Evolutionary conservation across 1,140 invertebrate genomes (phyloP), one percentile per base, ranked within the genome.

Genomic region (Aphaenogaster floridana): DNA sequence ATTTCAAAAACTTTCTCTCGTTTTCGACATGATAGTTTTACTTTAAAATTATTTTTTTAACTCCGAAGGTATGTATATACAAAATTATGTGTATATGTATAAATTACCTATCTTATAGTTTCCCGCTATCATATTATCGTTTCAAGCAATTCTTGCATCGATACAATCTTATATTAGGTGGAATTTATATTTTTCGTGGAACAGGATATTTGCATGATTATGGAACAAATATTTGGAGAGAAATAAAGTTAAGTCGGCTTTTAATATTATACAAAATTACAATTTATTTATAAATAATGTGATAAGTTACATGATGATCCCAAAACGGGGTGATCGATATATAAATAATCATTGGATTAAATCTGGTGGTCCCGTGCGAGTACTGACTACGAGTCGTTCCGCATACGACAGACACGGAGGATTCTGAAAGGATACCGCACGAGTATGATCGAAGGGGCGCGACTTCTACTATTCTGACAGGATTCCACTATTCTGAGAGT

Each of bases 251-350:
- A 8, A 15, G 11, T 39, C 11, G 15, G 13, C 7, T 36, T 50
- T 50, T 52, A 64, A 17, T 61, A 69, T 88, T 64, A 45, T 91
- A 91, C 88, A 94, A 94, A 94, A 93, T 94, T 93, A 95, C 91
- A 93, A 92, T 95, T 95, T 95, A 95, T 95, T 95, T 94, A 95
- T 95, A 95, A 95, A 95, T 95, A 95, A 93, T 91, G 89, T 94
- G 87, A 93, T 95, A 95, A 95, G 94, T 95, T 95, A 95, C 94
- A 95, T 94, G 89, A 88, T 93, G 86, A 93, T 91, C 88, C 77
- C 90, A 87, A 81, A 57, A 57, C 42, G 48, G 48, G 64, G 79
- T 77, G 79, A 83, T 91, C 84, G 76, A 54, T 88, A 88, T 94
- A 95, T 95, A 94, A 95, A 95, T 95, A 95, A 94, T 95, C 91